These are phyloP conservation scores for Chaetogeoica ovagalla DNA, from an alignment of 2,888 invertebrate species.

Conservation along the genomic window DNA sequence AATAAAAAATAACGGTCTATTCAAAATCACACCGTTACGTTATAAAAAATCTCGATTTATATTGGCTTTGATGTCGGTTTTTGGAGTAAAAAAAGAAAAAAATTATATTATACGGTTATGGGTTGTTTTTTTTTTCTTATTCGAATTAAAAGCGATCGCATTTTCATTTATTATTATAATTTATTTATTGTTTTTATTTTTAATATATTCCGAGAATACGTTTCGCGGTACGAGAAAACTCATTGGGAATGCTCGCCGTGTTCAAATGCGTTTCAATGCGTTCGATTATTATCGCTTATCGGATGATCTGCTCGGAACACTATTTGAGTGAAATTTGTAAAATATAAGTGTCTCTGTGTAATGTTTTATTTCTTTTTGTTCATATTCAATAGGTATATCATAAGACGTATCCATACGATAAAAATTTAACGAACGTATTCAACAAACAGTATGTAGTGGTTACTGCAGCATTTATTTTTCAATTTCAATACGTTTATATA, in stretches of 20 bases:
- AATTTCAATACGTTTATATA: too few species aligned
- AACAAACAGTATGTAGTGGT: not conserved
- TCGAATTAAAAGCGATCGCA: too few species aligned
- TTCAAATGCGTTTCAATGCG: not conserved
- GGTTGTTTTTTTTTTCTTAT: too few species aligned
- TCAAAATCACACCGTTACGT: too few species aligned
- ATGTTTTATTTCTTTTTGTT: not conserved
- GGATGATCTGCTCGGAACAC: conserved; percentile 13
- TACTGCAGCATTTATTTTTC: too few species aligned
- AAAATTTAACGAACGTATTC: not conserved
- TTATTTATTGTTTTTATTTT: not conserved
- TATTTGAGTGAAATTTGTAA: not conserved
- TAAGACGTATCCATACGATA: not conserved
- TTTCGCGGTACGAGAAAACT: not conserved
- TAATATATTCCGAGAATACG: not conserved
- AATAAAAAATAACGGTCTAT: too few species aligned
- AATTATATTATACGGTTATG: too few species aligned
- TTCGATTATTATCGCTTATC: not conserved
- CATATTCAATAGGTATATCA: not conserved
- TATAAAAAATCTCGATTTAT: too few species aligned
- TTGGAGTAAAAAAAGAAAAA: too few species aligned
- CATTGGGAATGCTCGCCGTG: not conserved
- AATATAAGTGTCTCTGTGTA: not conserved
- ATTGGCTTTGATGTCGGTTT: too few species aligned
- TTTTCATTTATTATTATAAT: too few species aligned